A percentile compares a stretch with the other conserved stretches of the same genome.
Evolutionary conservation across 1,140 invertebrate genomes (phyloP).

Genomic region (Drosophila suzukii): DNA sequence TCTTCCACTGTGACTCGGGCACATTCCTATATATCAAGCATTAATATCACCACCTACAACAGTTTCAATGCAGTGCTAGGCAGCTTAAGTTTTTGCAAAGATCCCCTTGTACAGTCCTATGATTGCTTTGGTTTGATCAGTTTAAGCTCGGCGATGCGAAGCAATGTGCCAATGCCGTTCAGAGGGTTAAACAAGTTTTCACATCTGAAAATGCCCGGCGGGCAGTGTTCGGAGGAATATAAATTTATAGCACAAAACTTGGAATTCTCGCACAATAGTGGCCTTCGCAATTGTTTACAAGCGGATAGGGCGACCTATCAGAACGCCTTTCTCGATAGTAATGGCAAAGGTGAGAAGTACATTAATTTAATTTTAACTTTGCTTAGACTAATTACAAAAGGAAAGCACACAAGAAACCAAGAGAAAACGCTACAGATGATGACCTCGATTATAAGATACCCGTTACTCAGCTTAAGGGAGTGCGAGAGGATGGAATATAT

Average conservation of each 20-base stretch:
- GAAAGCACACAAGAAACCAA: too few species aligned
- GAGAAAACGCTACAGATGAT: too few species aligned
- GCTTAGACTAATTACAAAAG: too few species aligned
- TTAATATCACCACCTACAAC: conserved; percentile 72
- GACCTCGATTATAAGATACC: too few species aligned
- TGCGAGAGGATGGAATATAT: too few species aligned
- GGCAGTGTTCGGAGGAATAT: conserved; percentile 88
- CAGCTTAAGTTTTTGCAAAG: conserved; percentile 52
- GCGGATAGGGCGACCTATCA: conserved; percentile 68
- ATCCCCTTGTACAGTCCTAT: conserved; percentile 88
- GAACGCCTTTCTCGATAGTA: conserved; percentile 33
- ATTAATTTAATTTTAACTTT: background rate
- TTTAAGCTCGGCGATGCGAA: conserved; percentile 90
- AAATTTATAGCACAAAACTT: conserved; percentile 89
- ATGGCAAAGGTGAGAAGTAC: conserved; percentile 47
- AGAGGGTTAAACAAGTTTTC: conserved; percentile 86
- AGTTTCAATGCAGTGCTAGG: conserved; percentile 14
- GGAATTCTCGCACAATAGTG: conserved; percentile 87
- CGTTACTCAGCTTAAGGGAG: too few species aligned
- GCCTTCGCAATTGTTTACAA: conserved; percentile 81
- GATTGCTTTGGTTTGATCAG: conserved; percentile 89
- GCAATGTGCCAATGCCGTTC: conserved; percentile 90
- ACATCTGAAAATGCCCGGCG: conserved; percentile 90
- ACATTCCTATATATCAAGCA: conserved; percentile 62
- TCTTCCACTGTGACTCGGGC: conserved; percentile 86